These are phyloP conservation scores for Emmelina monodactyla DNA, from an alignment of 2,888 invertebrate species.

Conservation along the genomic window DNA sequence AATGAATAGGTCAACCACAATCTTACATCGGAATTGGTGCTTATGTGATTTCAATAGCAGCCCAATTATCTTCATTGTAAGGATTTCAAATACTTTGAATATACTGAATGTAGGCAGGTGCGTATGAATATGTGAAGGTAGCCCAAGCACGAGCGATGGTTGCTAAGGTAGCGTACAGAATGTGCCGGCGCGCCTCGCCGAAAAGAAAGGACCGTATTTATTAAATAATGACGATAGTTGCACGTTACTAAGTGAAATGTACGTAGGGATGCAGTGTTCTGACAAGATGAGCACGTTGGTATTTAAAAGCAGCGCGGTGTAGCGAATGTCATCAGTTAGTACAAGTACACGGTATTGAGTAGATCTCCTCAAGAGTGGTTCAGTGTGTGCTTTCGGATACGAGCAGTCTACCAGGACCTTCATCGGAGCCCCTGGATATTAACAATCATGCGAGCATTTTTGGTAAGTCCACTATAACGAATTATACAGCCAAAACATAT, in stretches of 20 bases:
- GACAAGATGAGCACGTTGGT: slow-evolving; percentile 60
- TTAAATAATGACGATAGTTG: slow-evolving; percentile 63
- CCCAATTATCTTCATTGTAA: too few species aligned
- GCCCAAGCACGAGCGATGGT: not conserved
- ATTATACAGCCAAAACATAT: too few species aligned
- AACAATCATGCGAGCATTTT: slow-evolving; percentile 53
- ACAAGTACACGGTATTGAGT: slow-evolving; percentile 46
- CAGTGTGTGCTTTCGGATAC: not conserved
- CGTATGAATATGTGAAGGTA: not conserved
- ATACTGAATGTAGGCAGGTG: too few species aligned
- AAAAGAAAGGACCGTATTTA: slow-evolving; percentile 61
- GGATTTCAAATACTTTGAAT: too few species aligned
- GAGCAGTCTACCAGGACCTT: not conserved
- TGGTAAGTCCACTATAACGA: slow-evolving; percentile 60
- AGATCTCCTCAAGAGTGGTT: slow-evolving; percentile 47
- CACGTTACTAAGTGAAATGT: slow-evolving; percentile 58
- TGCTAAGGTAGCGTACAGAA: slow-evolving; percentile 48
- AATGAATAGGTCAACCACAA: too few species aligned
- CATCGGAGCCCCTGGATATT: not conserved
- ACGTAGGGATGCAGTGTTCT: slow-evolving; percentile 61
- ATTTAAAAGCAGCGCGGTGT: slow-evolving; percentile 61
- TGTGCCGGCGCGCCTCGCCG: slow-evolving; percentile 41
- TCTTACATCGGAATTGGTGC: too few species aligned
- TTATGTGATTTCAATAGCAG: too few species aligned
- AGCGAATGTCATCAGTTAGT: slow-evolving; percentile 64